Evolutionary conservation across 2,797 vertebrate species (phyloP), one percentile per base, ranked within the genome.

Genomic region (Nasua narica): DNA sequence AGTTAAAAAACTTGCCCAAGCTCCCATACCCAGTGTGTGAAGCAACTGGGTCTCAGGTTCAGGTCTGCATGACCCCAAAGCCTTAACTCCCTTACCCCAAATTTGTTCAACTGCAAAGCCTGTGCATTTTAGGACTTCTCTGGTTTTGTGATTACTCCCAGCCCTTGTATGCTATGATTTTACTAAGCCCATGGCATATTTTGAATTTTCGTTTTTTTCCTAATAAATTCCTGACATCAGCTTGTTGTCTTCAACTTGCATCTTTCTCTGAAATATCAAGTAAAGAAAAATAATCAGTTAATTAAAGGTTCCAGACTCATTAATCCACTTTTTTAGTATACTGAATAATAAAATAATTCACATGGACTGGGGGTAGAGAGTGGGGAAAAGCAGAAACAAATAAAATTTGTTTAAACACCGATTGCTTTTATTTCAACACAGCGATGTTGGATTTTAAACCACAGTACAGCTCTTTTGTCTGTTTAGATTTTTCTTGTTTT

Each of bases 351-450:
- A 93, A 72, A 78, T 43, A 90, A 91, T 85, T 74, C 13, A 46
- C 25, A 29, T 43, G 10, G 10, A 1, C 27, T 90, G 15, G 40
- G 25, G 67, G 1, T n/a, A 67, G 2, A 10, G 9, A 23, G 0
- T 50, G 11, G 16, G 12, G 56, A 88, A 91, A 72, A 5, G 23
- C 21, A 70, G 50, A 77, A 67, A 48, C 60, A 86, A 35, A 48
- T 62, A 58, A 87, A 58, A 83, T 58, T 84, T 74, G 48, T 48
- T 97, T 88, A 74, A 93, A 95, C 11, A 90, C 19, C 19, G 76
- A 10, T 16, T 84, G 29, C 21, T 92, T 83, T 83, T 48, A 65
- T 83, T 92, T 87, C 56, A 78, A 37, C 13, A 15, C 85, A 60
- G 11, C 4, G 27, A 78, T 67, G 3, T 29, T 83, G 56, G 19